These are phyloP conservation scores for Sminthurinus aureus DNA, from an alignment of 2,888 invertebrate species.

Conservation along the genomic window DNA sequence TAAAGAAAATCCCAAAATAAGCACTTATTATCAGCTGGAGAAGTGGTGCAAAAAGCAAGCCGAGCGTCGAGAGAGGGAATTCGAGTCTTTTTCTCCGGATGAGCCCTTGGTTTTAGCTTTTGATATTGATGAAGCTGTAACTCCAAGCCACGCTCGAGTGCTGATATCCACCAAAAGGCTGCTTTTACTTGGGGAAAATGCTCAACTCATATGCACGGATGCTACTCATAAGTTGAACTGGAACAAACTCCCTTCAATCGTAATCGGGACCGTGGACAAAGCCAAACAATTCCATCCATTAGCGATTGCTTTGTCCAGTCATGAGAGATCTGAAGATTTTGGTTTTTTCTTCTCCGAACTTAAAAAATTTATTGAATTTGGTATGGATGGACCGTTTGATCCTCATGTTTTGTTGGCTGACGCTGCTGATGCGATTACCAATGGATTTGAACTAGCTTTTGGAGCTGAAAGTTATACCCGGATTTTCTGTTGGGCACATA, in stretches of 20 bases:
- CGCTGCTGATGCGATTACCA: slow-evolving; percentile 38
- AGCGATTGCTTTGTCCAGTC: slow-evolving; percentile 16
- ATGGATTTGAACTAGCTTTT: slow-evolving; percentile 32
- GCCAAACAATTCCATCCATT: slow-evolving; percentile 37
- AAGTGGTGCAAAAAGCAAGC: not conserved
- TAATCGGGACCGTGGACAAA: slow-evolving; percentile 36
- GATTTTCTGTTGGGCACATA: slow-evolving; percentile 37
- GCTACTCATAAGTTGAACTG: slow-evolving; percentile 42
- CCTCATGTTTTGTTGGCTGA: slow-evolving; percentile 36
- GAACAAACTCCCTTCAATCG: slow-evolving; percentile 39
- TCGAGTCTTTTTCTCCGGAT: not conserved
- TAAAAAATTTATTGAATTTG: not conserved
- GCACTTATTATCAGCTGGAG: no score
- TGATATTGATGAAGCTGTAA: not conserved
- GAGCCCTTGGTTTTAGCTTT: not conserved
- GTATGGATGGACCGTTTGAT: not conserved
- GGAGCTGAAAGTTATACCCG: not conserved
- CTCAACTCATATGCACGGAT: slow-evolving; percentile 20
- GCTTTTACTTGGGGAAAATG: not conserved
- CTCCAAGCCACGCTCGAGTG: not conserved
- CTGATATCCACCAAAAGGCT: not conserved
- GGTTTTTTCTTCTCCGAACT: slow-evolving; percentile 11
- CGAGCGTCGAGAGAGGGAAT: not conserved
- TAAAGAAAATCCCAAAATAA: no score
- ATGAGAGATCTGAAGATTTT: slow-evolving; percentile 36